phyloP scores from a whole-genome alignment of 2,113 vertebrate genomes.

The Podocnemis expansa region DNA sequence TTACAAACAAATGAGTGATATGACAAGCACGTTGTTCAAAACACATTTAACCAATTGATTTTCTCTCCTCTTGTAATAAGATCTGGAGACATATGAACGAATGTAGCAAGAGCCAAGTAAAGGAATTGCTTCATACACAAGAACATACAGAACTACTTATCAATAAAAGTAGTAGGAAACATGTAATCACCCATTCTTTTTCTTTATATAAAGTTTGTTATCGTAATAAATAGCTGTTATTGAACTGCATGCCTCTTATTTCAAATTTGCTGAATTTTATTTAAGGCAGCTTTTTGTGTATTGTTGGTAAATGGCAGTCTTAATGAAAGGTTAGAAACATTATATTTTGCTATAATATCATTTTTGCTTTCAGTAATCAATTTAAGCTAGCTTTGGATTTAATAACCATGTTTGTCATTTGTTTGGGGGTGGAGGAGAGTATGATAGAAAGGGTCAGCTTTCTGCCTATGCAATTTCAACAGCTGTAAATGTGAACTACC shows the following conservation, averaged over 20 bases:
- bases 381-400: background rate
- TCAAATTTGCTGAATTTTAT: conserved; percentile 51
- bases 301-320: background rate
- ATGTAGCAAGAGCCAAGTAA: conserved; percentile 73
- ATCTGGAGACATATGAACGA: conserved; percentile 93
- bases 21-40: conserved; percentile 92
- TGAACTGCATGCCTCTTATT: conserved; percentile 73
- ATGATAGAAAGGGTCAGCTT: background rate
- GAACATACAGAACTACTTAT: conserved; percentile 61
- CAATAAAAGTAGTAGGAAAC: conserved; percentile 75
- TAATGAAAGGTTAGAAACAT: conserved; percentile 13
- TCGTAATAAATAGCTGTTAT: conserved; percentile 83
- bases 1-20: conserved; percentile 97
- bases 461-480: background rate
- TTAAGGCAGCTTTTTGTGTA: background rate
- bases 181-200: conserved; percentile 69
- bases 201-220: conserved; percentile 82
- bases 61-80: conserved; percentile 95
- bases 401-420: conserved; percentile 4
- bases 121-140: conserved; percentile 71
- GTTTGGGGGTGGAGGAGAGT: background rate
- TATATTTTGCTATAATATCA: background rate
- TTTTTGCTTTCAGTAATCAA: conserved; percentile 49
- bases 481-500: background rate
- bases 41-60: conserved; percentile 98